A percentile compares a stretch with the other conserved stretches of the same genome.
Conservation (phyloP, 2,888 invertebrate genomes). For the Agonopterix heracliana region DNA sequence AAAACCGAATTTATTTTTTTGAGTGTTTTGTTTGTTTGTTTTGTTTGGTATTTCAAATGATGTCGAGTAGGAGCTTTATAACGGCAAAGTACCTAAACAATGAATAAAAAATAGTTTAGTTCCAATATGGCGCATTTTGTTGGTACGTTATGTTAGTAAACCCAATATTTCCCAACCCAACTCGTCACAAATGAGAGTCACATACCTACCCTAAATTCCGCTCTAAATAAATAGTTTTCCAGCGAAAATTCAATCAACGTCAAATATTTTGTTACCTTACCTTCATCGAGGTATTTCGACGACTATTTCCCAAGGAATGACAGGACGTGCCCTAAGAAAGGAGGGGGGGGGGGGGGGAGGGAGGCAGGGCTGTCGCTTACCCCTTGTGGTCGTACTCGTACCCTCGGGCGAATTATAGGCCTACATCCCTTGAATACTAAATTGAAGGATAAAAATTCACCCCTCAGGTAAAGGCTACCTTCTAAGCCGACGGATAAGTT, state of each 20-base stretch:
- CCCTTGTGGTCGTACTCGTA: slow-evolving; percentile 51
- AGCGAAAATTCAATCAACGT: background rate
- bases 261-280: background rate
- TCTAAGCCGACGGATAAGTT: slow-evolving; percentile 65
- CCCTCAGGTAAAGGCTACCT: slow-evolving; percentile 57
- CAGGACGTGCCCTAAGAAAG: slow-evolving; percentile 36
- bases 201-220: background rate
- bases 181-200: no score
- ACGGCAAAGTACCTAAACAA: no score
- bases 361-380: slow-evolving; percentile 34
- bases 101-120: no score
- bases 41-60: no score
- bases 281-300: slow-evolving; percentile 16
- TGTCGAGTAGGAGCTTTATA: no score
- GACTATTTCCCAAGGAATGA: slow-evolving; percentile 44
- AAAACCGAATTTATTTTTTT: no score
- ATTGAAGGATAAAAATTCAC: slow-evolving; percentile 60
- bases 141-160: no score
- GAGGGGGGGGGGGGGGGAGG: slow-evolving; percentile 36
- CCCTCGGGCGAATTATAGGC: slow-evolving; percentile 64
- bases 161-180: no score
- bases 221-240: background rate
- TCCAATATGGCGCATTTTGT: no score
- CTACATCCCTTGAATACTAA: slow-evolving; percentile 64
- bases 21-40: no score